These are phyloP conservation scores for Cuculus canorus DNA, from an alignment of 2,797 vertebrate species.

Conservation along the genomic window DNA sequence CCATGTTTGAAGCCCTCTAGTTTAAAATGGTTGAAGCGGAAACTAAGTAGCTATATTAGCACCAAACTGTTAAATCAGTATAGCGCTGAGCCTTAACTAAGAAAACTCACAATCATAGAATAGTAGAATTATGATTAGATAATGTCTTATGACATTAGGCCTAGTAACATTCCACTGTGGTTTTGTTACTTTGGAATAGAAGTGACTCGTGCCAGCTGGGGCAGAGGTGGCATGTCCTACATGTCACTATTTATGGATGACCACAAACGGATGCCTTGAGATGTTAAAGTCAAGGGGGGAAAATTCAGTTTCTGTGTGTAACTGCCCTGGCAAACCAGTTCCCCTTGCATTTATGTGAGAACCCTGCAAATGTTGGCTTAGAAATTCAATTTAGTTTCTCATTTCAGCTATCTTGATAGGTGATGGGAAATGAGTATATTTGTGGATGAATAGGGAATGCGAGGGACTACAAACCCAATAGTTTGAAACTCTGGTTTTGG, in stretches of 20 bases:
- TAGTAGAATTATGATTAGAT: too few species aligned
- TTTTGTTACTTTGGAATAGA: neutral
- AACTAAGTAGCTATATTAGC: neutral
- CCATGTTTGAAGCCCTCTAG: neutral
- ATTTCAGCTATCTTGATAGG: neutral
- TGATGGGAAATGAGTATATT: neutral
- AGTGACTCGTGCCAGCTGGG: too few species aligned
- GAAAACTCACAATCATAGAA: neutral
- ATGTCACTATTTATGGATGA: neutral
- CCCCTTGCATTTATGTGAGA: neutral
- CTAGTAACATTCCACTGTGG: neutral
- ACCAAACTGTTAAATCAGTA: too few species aligned
- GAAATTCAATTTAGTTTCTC: neutral
- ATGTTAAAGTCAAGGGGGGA: neutral
- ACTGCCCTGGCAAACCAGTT: neutral
- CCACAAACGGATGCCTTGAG: fast-evolving
- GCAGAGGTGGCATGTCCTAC: neutral
- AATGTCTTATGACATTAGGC: neutral
- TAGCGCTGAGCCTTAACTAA: neutral
- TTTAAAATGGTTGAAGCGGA: neutral
- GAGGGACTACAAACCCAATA: neutral
- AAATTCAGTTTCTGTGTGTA: neutral
- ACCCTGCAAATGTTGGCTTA: neutral
- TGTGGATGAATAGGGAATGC: neutral
- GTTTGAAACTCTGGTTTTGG: neutral